These are phyloP conservation scores for Listronotus oregonensis DNA, from an alignment of 1,140 invertebrate genomes.

Conservation along the genomic window DNA sequence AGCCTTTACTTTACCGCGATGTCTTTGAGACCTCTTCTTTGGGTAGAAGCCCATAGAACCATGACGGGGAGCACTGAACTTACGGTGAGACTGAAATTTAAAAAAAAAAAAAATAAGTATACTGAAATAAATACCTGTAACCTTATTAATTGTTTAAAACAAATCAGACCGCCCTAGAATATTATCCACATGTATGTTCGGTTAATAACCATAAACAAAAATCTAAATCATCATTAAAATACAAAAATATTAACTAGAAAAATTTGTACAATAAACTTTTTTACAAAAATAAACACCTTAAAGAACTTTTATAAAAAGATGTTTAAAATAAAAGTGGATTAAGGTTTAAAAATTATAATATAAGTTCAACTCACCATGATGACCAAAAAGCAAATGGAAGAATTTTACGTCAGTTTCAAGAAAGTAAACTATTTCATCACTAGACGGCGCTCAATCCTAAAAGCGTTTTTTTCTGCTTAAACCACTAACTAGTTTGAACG, in stretches of 20 bases:
- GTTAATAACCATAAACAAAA: conserved; percentile 57
- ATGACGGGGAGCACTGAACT: conserved; percentile 99
- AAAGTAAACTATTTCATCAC: conserved; percentile 3
- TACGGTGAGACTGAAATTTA: conserved; percentile 88
- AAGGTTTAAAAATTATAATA: background rate
- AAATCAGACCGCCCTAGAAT: conserved; percentile 63
- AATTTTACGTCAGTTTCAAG: background rate
- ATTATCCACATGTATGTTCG: conserved; percentile 57
- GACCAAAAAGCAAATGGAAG: conserved; percentile 41
- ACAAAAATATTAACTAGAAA: conserved; percentile 32
- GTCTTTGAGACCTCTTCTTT: conserved; percentile 93
- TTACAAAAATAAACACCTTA: background rate
- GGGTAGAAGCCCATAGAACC: conserved; percentile 99
- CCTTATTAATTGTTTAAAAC: conserved; percentile 13
- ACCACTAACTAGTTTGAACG: too few species aligned
- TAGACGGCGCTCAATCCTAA: conserved; percentile 20
- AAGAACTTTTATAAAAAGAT: conserved; percentile 31
- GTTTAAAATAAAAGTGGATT: conserved; percentile 21
- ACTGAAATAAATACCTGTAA: background rate
- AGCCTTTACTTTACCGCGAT: conserved; percentile 98
- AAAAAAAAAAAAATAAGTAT: too few species aligned
- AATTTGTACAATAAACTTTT: background rate
- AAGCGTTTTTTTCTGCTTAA: too few species aligned
- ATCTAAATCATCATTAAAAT: conserved; percentile 57
- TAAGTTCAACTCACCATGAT: conserved; percentile 42